phyloP scores from a whole-genome alignment of 1,140 invertebrate species.

The Diabrotica virgifera region DNA sequence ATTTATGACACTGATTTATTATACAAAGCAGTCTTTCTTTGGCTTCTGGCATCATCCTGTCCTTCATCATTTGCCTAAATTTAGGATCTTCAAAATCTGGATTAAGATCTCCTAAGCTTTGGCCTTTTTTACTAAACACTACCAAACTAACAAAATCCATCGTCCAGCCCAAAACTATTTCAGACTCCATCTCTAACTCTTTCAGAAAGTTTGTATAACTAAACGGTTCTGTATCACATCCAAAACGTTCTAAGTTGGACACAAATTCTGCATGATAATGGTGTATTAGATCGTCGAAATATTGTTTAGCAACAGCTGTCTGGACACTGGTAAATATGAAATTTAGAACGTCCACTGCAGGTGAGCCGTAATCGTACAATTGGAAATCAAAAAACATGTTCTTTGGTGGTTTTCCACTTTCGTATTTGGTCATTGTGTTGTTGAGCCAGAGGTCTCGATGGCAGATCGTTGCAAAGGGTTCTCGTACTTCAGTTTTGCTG shows the following conservation, averaged over 20 bases:
- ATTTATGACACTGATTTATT: neutral
- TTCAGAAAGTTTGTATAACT: conserved; percentile 18
- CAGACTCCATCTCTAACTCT: conserved; percentile 5
- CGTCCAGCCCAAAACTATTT: neutral
- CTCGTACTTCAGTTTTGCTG: conserved; percentile 20
- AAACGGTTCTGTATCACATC: conserved; percentile 20
- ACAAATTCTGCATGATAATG: conserved; percentile 53
- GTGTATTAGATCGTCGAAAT: conserved; percentile 52
- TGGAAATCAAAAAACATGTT: conserved; percentile 65
- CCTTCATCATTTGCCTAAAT: neutral
- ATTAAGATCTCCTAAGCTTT: neutral
- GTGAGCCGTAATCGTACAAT: conserved; percentile 53
- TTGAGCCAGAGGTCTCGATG: conserved; percentile 64
- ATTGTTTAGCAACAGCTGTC: conserved; percentile 42
- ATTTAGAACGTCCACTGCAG: conserved; percentile 56
- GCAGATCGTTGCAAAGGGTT: conserved; percentile 52
- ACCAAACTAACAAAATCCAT: neutral
- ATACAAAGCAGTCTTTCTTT: neutral
- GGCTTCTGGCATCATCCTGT: neutral
- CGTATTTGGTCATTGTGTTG: conserved; percentile 53
- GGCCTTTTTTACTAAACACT: neutral
- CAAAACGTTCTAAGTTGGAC: conserved; percentile 16
- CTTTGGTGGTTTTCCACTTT: conserved; percentile 42
- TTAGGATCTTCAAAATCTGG: neutral
- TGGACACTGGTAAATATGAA: conserved; percentile 56